Percentiles rank a stretch among this genome's conserved stretches.
phyloP scores from a whole-genome alignment of 2,113 vertebrate species.

The Neotoma lepida region DNA sequence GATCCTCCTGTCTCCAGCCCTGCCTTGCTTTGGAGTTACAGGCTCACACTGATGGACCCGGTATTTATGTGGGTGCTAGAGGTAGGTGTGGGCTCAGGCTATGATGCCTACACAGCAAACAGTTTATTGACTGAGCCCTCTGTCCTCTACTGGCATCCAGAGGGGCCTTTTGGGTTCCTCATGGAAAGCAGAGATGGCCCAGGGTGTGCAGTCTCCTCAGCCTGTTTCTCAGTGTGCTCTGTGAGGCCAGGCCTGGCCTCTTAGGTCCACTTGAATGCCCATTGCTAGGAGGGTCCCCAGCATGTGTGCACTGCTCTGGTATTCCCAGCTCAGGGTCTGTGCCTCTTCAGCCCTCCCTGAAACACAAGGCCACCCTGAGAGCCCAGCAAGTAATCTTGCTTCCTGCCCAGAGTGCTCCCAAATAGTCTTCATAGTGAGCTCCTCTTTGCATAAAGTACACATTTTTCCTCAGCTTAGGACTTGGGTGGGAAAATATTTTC shows the following conservation, averaged over 20 bases:
- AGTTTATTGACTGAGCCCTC: background rate
- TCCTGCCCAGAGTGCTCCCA: slow-evolving; percentile 35
- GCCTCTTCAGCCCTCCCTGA: background rate
- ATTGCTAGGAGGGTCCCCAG: background rate
- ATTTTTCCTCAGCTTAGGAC: slow-evolving; percentile 80
- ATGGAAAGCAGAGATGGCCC: accelerated
- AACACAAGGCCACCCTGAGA: slow-evolving; percentile 47
- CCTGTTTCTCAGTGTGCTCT: background rate
- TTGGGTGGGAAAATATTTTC: slow-evolving; percentile 86
- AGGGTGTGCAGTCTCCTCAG: no score
- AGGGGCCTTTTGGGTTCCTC: background rate
- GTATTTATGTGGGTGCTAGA: background rate
- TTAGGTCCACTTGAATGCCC: background rate
- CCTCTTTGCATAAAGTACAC: slow-evolving; percentile 75
- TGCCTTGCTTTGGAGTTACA: background rate
- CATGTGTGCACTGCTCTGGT: background rate
- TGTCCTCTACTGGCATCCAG: background rate
- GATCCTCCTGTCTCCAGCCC: background rate
- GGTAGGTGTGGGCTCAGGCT: background rate
- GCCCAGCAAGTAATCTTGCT: background rate
- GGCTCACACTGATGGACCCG: background rate
- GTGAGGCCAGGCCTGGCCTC: background rate
- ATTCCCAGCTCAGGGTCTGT: background rate
- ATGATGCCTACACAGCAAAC: background rate
- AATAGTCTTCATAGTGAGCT: slow-evolving; percentile 61